Evolutionary conservation across 2,888 invertebrate genomes (phyloP).

Genomic region (Chloromyia formosa): DNA sequence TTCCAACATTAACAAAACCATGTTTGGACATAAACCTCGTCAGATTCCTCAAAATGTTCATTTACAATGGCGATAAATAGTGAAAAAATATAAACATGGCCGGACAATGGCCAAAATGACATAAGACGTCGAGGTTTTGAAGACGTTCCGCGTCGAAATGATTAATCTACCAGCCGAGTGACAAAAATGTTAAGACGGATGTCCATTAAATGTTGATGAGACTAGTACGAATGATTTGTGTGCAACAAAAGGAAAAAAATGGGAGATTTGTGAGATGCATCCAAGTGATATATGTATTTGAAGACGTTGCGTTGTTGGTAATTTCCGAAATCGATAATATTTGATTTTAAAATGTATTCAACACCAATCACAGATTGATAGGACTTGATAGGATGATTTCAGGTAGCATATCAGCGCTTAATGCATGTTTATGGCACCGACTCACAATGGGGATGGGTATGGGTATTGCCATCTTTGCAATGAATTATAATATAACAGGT

Average conservation of each 20-base stretch:
- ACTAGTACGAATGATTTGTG: not conserved
- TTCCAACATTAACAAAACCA: constrained; percentile 34
- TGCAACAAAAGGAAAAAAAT: not conserved
- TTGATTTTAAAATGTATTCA: not conserved
- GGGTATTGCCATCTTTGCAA: too few relatives aligned
- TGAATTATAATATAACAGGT: too few relatives aligned
- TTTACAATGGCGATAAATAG: constrained; percentile 7
- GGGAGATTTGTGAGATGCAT: not conserved
- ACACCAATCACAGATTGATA: too few relatives aligned
- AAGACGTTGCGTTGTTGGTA: not conserved
- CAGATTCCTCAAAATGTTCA: constrained; percentile 29
- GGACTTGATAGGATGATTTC: too few relatives aligned
- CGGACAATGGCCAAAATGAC: constrained; percentile 4
- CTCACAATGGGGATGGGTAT: too few relatives aligned
- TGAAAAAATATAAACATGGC: constrained; percentile 33
- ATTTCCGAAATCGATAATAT: not conserved
- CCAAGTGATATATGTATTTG: not conserved
- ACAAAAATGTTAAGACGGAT: constrained; percentile 43
- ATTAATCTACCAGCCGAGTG: constrained; percentile 37
- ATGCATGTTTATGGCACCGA: too few relatives aligned
- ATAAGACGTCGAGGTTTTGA: not conserved
- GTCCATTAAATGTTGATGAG: constrained; percentile 35
- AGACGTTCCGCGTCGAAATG: constrained; percentile 15
- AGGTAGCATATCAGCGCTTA: too few relatives aligned
- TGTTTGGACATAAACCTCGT: constrained; percentile 42